Percentiles rank a stretch among this genome's conserved stretches.
These are phyloP conservation scores for Myodes glareolus DNA, from an alignment of 2,113 vertebrate species.

Conservation along the genomic window DNA sequence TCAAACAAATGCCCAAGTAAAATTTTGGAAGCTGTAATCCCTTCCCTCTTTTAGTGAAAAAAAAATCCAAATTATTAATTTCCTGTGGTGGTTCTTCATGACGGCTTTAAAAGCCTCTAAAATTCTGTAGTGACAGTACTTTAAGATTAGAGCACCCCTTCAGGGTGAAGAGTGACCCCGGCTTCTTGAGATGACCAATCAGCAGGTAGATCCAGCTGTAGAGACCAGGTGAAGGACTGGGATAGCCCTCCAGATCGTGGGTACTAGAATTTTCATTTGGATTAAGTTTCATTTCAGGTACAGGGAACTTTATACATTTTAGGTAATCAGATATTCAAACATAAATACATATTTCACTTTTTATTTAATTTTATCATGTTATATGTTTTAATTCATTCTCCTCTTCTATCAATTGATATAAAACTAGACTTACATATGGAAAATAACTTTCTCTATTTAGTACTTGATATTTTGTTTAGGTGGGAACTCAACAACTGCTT, in stretches of 20 bases:
- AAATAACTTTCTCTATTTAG: slow-evolving; percentile 20
- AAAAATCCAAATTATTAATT: neutral
- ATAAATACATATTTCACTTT: slow-evolving; percentile 15
- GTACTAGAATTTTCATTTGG: neutral
- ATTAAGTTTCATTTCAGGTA: slow-evolving; percentile 16
- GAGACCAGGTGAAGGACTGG: neutral
- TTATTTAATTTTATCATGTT: neutral
- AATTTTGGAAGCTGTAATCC: neutral
- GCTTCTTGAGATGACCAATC: neutral
- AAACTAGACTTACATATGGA: slow-evolving; percentile 20
- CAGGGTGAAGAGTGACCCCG: neutral
- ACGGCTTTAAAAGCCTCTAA: neutral
- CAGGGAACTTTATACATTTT: neutral
- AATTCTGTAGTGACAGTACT: neutral
- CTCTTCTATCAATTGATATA: neutral
- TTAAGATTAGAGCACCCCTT: neutral
- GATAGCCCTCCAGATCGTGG: neutral
- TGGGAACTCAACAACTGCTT: neutral
- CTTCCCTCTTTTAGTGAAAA: neutral
- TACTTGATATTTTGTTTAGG: neutral
- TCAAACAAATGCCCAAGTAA: neutral
- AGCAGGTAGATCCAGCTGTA: neutral
- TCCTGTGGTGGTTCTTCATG: neutral
- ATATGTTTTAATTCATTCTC: neutral
- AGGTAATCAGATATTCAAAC: neutral